Evolutionary conservation across 1,140 invertebrate species (phyloP).

Genomic region (Lamellibrachia luymesi): DNA sequence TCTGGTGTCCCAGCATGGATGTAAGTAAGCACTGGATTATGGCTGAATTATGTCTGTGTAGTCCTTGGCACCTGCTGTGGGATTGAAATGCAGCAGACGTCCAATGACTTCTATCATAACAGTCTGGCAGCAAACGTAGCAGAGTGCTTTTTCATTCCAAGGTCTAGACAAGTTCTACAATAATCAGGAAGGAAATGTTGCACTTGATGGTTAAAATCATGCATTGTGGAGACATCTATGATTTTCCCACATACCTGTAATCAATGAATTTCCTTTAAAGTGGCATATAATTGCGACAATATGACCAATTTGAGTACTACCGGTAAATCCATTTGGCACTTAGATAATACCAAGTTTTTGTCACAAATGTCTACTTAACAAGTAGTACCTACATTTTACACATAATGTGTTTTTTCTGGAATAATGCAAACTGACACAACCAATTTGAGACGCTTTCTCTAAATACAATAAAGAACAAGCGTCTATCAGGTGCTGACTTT

Average conservation of each 20-base stretch:
- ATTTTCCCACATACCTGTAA: no score
- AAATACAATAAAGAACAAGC: not conserved
- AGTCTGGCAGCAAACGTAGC: no score
- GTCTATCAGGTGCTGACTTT: not conserved
- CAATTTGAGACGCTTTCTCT: not conserved
- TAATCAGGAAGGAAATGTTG: no score
- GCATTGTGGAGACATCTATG: no score
- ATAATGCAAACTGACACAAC: not conserved
- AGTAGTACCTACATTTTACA: not conserved
- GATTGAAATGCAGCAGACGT: not conserved
- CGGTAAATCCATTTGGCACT: not conserved
- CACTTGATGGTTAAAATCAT: no score
- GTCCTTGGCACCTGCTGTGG: not conserved
- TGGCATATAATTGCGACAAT: not conserved
- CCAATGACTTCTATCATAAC: no score
- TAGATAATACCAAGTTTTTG: no score
- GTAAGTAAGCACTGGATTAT: not conserved
- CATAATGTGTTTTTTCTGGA: not conserved
- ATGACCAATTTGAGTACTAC: not conserved
- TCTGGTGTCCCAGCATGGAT: not conserved
- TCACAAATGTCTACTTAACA: not conserved
- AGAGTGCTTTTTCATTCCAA: not conserved
- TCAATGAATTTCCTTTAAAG: not conserved
- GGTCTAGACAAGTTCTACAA: not conserved
- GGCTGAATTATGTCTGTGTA: not conserved